Evolutionary conservation across 2,888 invertebrate genomes (phyloP), one percentile per base, ranked within the genome.

Genomic region (Chrysotoxum bicinctum): DNA sequence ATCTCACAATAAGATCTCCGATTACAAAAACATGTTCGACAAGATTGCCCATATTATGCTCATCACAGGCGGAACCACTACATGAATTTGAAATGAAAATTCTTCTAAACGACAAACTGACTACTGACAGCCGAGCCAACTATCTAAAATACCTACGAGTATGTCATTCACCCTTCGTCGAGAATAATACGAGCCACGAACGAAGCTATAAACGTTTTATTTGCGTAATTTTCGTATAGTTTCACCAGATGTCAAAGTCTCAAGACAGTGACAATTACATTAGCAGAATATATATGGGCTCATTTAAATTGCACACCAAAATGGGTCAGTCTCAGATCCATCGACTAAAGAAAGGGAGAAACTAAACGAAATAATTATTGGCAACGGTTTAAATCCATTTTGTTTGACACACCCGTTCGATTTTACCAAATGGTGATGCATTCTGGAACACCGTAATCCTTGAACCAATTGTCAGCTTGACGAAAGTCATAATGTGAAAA

Each of bases 1-100:
- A 74, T 78, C 78, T 69, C 69, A 56, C 69, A 78, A 50, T 64
- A 48, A 19, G 70, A 84, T 84, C 80, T 75, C 75, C 66, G 75
- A 84, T 84, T 84, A 80, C 84, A 79, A 75, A 75, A 79, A 75
- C 83, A 75, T 79, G 69, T 66, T 37, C 79, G 75, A 75, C 75
- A 40, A 35, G 75, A 75, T 58, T 76, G 70, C 60, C 66, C 45
- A 66, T 35, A 66, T 45, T 64, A 66, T 50, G 66, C 48, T 68
- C 56, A 37, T 56, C 37, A 69, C 23, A 56, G 50, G 62, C 60
- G 62, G 69, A 79, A 58, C 70, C 50, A 23, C 66, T 62, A n/a
- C 75, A 62, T 80, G 66, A 84, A 72, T 84, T 64, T 72, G 14
- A 80, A 80, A 80, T 76, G 75, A 80, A 84, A 83, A 78, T 79